Evolutionary conservation across 2,888 invertebrate species (phyloP).

Genomic region (Lysandra coridon): DNA sequence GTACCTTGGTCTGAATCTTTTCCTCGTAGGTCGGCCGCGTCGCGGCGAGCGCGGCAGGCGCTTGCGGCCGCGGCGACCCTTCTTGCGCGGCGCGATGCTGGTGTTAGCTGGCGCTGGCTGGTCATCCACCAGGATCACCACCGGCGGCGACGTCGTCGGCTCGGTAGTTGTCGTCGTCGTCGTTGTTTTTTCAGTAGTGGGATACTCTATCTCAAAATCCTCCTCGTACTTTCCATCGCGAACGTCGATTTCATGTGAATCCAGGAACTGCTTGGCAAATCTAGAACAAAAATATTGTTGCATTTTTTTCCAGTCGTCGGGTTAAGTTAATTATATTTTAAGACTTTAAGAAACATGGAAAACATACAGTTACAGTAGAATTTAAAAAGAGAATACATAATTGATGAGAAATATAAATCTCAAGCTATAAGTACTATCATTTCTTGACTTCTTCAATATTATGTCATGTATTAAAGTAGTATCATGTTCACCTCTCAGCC

Average conservation of each 20-base stretch:
- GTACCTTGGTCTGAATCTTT: slow-evolving; percentile 73
- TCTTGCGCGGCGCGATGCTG: slow-evolving; percentile 56
- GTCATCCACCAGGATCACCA: slow-evolving; percentile 72
- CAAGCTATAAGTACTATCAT: no score
- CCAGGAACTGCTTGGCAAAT: slow-evolving; percentile 86
- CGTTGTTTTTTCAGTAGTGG: slow-evolving; percentile 59
- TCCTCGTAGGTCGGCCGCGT: slow-evolving; percentile 70
- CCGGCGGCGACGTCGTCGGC: slow-evolving; percentile 61
- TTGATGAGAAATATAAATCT: no score
- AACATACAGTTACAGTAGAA: no score
- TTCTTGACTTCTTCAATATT: no score
- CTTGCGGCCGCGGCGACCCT: slow-evolving; percentile 62
- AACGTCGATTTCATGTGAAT: slow-evolving; percentile 81
- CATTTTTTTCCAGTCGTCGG: no score
- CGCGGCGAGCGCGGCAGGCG: slow-evolving; percentile 68
- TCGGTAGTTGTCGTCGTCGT: slow-evolving; percentile 56
- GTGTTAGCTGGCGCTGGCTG: slow-evolving; percentile 67
- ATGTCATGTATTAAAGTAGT: not conserved
- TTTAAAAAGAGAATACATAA: no score
- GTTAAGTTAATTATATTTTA: no score
- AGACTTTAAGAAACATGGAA: no score
- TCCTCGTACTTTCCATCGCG: slow-evolving; percentile 68
- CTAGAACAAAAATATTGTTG: slow-evolving; percentile 48
- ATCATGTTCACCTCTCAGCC: slow-evolving; percentile 75
- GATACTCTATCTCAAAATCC: slow-evolving; percentile 60